Evolutionary conservation across 2,797 vertebrate genomes (phyloP), one percentile per base, ranked within the genome.

Genomic region (Danio albolineatus): DNA sequence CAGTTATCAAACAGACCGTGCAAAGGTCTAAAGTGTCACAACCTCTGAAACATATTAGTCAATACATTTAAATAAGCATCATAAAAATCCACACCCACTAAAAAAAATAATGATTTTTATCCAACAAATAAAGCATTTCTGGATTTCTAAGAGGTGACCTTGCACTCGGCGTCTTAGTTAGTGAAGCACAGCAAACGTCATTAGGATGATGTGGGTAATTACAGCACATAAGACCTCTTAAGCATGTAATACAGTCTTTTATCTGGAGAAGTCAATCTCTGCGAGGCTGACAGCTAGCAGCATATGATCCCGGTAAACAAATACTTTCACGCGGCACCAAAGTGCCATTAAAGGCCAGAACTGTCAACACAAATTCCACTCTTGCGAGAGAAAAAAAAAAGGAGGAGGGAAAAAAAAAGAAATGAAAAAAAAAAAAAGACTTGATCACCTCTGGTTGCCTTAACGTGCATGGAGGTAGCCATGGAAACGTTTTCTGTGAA

Each of bases 301-400:
- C 94, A 94, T 94, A 97, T 95, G 96, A 97, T 97, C 95, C 94
- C 87, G 89, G 94, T 96, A 97, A 98, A 98, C 96, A 98, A 98
- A 98, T 96, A 96, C 94, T 95, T 95, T 95, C 93, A 94, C 91
- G 91, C 86, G 86, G 94, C 94, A 95, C 93, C 95, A 96, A 96
- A 98, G 95, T 96, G 94, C 94, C 93, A 97, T 96, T 96, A 98
- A 97, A 97, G 96, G 96, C 97, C 96, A 96, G 94, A 96, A 97
- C 96, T 97, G 96, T 98, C 97, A 97, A 96, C 95, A 97, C 93
- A 96, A 94, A 99, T 98, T 96, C 95, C 94, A 95, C 93, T 97
- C 95, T 96, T 95, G 92, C 89, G 90, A 86, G 89, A 92, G 88
- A 69, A 84, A 48, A 72, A 78, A 76, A 73, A 80, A 61, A 61